These are phyloP conservation scores for Eristalis tenax DNA, from an alignment of 2,888 invertebrate genomes.

Conservation along the genomic window DNA sequence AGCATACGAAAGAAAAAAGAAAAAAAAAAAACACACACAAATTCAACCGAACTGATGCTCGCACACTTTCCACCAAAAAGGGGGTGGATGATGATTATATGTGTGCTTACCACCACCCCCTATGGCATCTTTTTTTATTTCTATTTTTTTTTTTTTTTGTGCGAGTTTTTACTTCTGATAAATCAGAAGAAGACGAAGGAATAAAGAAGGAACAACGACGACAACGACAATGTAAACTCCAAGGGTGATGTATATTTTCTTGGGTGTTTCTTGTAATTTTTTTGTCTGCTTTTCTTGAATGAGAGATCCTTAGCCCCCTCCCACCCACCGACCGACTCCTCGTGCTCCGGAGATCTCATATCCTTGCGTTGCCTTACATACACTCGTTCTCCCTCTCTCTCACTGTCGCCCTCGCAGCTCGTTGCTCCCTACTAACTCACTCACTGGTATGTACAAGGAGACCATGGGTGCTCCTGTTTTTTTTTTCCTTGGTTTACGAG, in stretches of 20 bases:
- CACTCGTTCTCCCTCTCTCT: background rate
- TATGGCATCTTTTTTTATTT: background rate
- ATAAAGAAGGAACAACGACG: constrained; percentile 65
- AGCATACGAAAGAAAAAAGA: background rate
- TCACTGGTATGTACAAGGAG: constrained; percentile 10
- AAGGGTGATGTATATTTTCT: constrained; percentile 61
- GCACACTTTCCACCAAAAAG: constrained; percentile 50
- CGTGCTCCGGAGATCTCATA: background rate
- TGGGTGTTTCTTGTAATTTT: constrained; percentile 15
- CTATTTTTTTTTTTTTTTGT: background rate
- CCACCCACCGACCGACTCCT: constrained; percentile 1
- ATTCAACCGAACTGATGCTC: background rate
- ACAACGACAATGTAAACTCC: constrained; percentile 23
- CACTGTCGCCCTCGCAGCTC: too few relatives aligned
- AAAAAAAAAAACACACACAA: background rate
- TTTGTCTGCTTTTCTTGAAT: constrained; percentile 1
- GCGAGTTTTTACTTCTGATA: constrained; percentile 61
- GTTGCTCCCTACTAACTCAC: background rate
- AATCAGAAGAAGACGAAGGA: constrained; percentile 65
- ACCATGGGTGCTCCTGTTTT: background rate
- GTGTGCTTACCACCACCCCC: constrained; percentile 43
- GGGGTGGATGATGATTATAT: constrained; percentile 68
- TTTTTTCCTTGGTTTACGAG: constrained; percentile 15
- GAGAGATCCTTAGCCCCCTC: constrained; percentile 15
- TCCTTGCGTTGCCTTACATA: constrained; percentile 5